A percentile compares a stretch with the other conserved stretches of the same genome.
phyloP scores from a whole-genome alignment of 2,888 invertebrate genomes.

The Amphimallon solstitiale region DNA sequence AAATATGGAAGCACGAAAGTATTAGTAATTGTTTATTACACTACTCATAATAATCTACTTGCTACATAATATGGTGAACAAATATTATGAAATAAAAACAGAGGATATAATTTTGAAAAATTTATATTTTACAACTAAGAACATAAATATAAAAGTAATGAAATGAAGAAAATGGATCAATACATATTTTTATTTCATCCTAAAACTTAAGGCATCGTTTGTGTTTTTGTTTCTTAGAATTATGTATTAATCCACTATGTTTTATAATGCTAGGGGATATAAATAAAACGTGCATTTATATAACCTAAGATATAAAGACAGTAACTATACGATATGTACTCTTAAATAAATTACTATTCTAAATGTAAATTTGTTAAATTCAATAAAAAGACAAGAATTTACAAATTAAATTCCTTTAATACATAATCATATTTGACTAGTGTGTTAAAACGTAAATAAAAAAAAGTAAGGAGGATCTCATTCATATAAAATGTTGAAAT shows the following conservation, averaged over 20 bases:
- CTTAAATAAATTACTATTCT: slow-evolving; percentile 28
- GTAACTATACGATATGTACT: slow-evolving; percentile 4
- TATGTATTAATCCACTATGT: background rate
- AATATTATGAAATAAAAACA: background rate
- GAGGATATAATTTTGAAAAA: slow-evolving; percentile 1
- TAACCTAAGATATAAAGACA: slow-evolving; percentile 13
- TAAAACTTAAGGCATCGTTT: background rate
- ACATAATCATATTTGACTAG: slow-evolving; percentile 18
- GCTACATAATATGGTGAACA: too few relatives aligned
- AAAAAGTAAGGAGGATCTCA: background rate
- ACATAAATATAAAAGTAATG: slow-evolving; percentile 27
- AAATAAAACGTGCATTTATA: slow-evolving; percentile 24
- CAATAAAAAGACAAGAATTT: background rate
- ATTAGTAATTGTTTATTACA: too few relatives aligned
- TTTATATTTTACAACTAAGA: slow-evolving; percentile 19
- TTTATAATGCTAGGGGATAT: background rate
- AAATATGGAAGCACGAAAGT: too few relatives aligned
- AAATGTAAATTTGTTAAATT: slow-evolving; percentile 14
- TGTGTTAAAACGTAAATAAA: slow-evolving; percentile 25
- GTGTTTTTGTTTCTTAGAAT: background rate
- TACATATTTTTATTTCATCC: background rate
- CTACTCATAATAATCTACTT: too few relatives aligned
- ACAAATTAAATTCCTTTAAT: background rate
- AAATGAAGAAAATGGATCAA: slow-evolving; percentile 2
- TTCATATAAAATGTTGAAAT: background rate